Evolutionary conservation across 2,113 vertebrate genomes (phyloP).

Genomic region (Crotalus tigris): DNA sequence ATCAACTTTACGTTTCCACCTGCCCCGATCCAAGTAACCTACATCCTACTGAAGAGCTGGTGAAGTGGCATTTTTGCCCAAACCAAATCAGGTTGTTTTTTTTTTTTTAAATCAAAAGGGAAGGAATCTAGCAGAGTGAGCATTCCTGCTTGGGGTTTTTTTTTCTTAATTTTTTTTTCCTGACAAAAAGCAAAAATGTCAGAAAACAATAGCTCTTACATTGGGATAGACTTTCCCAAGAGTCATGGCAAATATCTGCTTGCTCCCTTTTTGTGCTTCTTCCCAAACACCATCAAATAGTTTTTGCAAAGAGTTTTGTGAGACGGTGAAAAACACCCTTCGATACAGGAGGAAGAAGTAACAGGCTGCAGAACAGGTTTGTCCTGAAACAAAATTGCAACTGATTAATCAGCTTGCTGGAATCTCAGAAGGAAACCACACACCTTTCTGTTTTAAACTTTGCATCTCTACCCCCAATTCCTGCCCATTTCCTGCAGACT

Average conservation of each 20-base stretch:
- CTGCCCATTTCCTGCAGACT: conserved; percentile 37
- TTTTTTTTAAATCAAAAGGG: neutral
- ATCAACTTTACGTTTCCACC: neutral
- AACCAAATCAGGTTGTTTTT: neutral
- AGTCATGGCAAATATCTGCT: neutral
- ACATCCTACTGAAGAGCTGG: too few relatives aligned
- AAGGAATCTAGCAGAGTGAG: neutral
- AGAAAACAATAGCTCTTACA: neutral
- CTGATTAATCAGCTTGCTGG: conserved; percentile 60
- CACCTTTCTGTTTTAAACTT: conserved; percentile 29
- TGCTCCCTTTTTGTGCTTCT: neutral
- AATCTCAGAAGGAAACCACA: conserved; percentile 35
- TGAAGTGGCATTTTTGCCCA: neutral
- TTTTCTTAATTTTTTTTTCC: neutral
- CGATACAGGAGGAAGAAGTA: neutral
- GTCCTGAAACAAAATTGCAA: conserved; percentile 28
- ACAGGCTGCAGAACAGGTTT: conserved; percentile 60
- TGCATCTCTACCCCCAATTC: neutral
- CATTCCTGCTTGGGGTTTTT: neutral
- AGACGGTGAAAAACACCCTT: neutral
- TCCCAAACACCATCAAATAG: neutral
- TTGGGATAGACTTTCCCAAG: neutral
- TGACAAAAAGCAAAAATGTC: neutral
- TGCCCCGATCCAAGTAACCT: neutral
- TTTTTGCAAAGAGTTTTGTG: neutral